Evolutionary conservation across 64 coral and sea anemone species (phyloP).

Genomic region (Platygyra sinensis): DNA sequence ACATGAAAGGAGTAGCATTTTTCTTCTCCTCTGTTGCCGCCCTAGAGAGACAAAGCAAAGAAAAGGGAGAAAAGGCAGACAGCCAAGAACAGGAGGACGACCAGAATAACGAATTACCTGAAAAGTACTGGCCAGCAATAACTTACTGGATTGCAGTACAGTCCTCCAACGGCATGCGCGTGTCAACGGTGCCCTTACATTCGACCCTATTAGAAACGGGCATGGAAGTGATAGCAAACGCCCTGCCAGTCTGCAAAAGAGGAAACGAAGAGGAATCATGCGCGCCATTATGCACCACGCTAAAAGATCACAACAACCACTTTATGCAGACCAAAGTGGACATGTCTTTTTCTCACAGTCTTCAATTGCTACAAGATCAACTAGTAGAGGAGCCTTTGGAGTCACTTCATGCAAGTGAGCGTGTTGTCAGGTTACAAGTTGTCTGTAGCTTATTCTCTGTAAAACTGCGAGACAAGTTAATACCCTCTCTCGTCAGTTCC

Average conservation of each 20-base stretch:
- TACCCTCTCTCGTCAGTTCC: background rate
- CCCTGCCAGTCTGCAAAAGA: background rate
- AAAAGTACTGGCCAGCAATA: conserved; percentile 25
- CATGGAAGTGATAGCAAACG: background rate
- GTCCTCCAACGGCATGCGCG: conserved; percentile 8
- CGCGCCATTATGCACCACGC: background rate
- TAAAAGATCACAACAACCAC: conserved; percentile 2
- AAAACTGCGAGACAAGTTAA: background rate
- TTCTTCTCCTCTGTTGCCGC: background rate
- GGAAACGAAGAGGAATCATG: background rate
- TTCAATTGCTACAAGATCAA: background rate
- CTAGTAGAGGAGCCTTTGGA: background rate
- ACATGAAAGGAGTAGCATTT: conserved; percentile 13
- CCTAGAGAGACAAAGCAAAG: background rate
- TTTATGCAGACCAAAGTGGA: conserved; percentile 15
- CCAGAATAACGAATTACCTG: background rate
- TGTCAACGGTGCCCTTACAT: background rate
- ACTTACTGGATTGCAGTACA: conserved; percentile 46
- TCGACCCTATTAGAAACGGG: background rate
- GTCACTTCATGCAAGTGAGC: background rate
- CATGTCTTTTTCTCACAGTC: background rate
- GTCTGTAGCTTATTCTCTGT: background rate
- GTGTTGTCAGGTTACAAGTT: background rate
- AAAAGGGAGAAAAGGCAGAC: background rate
- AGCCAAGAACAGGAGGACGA: background rate